Conservation (phyloP, 2,113 vertebrate genomes). For the Rattus norvegicus region DNA sequence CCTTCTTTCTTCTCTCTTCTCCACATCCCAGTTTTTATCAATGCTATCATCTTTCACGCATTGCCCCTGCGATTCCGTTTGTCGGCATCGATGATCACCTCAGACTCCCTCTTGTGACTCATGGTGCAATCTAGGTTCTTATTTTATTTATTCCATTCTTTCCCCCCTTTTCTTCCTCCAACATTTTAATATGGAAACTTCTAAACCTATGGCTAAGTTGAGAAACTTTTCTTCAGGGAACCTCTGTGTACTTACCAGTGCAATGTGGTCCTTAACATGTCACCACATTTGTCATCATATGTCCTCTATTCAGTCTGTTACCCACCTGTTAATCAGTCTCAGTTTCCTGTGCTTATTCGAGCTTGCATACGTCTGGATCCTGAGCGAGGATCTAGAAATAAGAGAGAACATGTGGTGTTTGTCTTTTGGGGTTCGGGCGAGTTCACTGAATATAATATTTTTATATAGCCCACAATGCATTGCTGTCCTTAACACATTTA, state of each 20-base stretch:
- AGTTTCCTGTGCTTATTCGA: neutral
- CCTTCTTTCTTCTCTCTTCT: slow-evolving; percentile 33
- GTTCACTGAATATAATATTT: neutral
- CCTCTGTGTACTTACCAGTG: neutral
- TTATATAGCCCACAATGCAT: slow-evolving; percentile 10
- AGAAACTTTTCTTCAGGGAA: neutral
- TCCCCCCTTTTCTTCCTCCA: too few species aligned
- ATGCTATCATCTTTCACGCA: slow-evolving; percentile 16
- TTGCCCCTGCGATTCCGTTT: neutral
- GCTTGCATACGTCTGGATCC: neutral
- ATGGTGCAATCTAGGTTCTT: neutral
- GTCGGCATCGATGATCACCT: slow-evolving; percentile 42
- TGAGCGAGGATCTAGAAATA: neutral
- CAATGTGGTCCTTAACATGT: neutral
- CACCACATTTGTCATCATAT: neutral
- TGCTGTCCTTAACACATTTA: neutral
- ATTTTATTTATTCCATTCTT: neutral
- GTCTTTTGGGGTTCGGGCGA: neutral
- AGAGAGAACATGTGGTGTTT: neutral
- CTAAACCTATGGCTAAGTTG: slow-evolving; percentile 20
- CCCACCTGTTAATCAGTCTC: neutral
- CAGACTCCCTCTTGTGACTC: neutral
- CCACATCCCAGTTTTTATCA: slow-evolving; percentile 55
- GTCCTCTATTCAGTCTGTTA: neutral
- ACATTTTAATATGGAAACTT: slow-evolving; percentile 36